phyloP scores from a whole-genome alignment of 2,113 vertebrate genomes.

The Onychorhynchus coronatus region DNA sequence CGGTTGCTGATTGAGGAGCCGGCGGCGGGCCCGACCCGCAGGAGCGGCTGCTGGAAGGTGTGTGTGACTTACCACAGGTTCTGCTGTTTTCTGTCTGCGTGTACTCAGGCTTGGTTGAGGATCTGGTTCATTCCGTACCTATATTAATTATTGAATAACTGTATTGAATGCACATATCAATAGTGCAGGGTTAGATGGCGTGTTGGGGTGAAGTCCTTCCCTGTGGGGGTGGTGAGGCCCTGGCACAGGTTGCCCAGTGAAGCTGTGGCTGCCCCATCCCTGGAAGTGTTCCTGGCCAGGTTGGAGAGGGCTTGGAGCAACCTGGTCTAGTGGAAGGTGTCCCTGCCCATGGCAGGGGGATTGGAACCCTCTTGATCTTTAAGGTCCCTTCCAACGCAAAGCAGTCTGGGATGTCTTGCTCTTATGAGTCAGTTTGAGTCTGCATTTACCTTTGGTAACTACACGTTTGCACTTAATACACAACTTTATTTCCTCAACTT shows the following conservation, averaged over 20 bases:
- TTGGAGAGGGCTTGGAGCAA: rapidly evolving
- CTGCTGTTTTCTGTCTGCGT: not conserved
- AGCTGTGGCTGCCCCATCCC: not conserved
- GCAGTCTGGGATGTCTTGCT: not conserved
- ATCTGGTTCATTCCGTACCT: not conserved
- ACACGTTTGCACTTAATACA: not conserved
- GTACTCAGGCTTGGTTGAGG: not conserved
- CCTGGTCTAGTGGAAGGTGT: rapidly evolving
- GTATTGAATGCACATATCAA: not conserved
- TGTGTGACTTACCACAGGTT: not conserved
- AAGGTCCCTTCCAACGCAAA: not conserved
- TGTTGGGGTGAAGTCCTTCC: not conserved
- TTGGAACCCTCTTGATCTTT: not conserved
- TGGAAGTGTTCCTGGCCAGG: not conserved
- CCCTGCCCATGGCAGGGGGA: not conserved
- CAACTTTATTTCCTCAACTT: not conserved
- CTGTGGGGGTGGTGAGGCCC: rapidly evolving
- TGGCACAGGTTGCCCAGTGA: not conserved
- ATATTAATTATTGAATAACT: not conserved
- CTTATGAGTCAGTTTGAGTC: rapidly evolving
- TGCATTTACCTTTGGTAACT: not conserved
- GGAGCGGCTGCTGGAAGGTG: not conserved
- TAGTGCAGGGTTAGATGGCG: not conserved
- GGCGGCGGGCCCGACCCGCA: not conserved
- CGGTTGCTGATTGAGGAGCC: not conserved